These are phyloP conservation scores for Eulithis prunata DNA, from an alignment of 2,888 invertebrate species.

Conservation along the genomic window DNA sequence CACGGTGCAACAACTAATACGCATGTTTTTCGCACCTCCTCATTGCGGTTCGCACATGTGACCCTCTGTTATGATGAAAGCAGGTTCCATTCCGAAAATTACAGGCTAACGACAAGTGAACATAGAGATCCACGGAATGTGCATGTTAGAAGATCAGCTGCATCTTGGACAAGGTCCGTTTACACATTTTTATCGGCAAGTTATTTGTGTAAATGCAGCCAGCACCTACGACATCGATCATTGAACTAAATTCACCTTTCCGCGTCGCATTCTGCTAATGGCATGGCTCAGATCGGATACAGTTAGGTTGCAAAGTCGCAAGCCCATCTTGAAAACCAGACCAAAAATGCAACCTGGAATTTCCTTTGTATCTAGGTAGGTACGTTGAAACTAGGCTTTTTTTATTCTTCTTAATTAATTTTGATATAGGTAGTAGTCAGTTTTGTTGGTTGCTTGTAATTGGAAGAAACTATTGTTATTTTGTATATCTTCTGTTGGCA, in stretches of 20 bases:
- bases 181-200: background rate
- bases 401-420: too few relatives aligned
- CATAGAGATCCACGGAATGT: too few relatives aligned
- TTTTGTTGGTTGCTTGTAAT: too few relatives aligned
- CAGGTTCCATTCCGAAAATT: background rate
- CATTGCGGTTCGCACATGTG: constrained; percentile 16
- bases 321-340: background rate
- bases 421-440: too few relatives aligned
- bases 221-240: constrained; percentile 42
- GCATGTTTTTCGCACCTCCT: constrained; percentile 61
- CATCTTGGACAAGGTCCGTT: too few relatives aligned
- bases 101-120: too few relatives aligned
- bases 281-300: constrained; percentile 13
- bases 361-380: background rate
- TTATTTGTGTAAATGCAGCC: constrained; percentile 13
- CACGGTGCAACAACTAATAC: constrained; percentile 46
- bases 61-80: background rate
- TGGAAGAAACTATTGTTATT: too few relatives aligned
- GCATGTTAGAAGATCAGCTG: too few relatives aligned
- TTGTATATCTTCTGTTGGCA: too few relatives aligned
- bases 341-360: background rate
- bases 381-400: background rate
- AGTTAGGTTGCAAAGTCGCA: background rate
- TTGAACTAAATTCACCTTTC: constrained; percentile 46
- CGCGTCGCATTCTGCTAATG: constrained; percentile 30